phyloP scores from a whole-genome alignment of 2,888 invertebrate genomes.

The Platypus cylindrus region DNA sequence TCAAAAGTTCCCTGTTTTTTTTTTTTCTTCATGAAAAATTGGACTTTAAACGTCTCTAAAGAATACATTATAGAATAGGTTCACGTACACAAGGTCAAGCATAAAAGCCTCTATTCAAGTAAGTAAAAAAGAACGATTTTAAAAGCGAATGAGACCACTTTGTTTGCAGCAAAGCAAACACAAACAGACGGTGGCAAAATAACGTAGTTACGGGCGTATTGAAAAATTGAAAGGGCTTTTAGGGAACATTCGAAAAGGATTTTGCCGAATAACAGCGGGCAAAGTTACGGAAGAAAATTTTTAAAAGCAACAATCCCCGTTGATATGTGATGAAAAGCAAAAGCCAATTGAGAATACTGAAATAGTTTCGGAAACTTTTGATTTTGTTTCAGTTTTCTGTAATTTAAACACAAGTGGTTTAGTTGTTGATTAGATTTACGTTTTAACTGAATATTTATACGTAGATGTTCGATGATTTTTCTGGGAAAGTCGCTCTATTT shows the following conservation, averaged over 20 bases:
- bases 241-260: conserved; percentile 24
- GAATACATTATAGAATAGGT: too few relatives aligned
- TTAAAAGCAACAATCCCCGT: conserved; percentile 28
- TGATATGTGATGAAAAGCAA: conserved; percentile 25
- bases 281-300: too few relatives aligned
- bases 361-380: conserved; percentile 28
- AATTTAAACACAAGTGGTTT: too few relatives aligned
- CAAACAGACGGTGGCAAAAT: conserved; percentile 11
- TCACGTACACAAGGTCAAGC: conserved; percentile 8
- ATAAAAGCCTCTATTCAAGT: conserved; percentile 15
- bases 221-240: conserved; percentile 26
- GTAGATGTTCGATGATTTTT: too few relatives aligned
- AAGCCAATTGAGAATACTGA: conserved; percentile 31
- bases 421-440: too few relatives aligned
- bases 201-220: conserved; percentile 16
- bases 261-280: conserved; percentile 16
- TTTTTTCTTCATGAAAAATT: too few relatives aligned
- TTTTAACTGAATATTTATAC: too few relatives aligned
- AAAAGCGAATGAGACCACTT: conserved; percentile 15
- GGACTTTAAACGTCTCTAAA: too few relatives aligned
- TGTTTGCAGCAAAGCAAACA: conserved; percentile 13
- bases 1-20: too few relatives aligned
- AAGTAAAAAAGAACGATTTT: conserved; percentile 14
- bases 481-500: too few relatives aligned
- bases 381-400: too few relatives aligned